phyloP scores from a whole-genome alignment of 2,113 vertebrate species.

The Onychorhynchus coronatus region DNA sequence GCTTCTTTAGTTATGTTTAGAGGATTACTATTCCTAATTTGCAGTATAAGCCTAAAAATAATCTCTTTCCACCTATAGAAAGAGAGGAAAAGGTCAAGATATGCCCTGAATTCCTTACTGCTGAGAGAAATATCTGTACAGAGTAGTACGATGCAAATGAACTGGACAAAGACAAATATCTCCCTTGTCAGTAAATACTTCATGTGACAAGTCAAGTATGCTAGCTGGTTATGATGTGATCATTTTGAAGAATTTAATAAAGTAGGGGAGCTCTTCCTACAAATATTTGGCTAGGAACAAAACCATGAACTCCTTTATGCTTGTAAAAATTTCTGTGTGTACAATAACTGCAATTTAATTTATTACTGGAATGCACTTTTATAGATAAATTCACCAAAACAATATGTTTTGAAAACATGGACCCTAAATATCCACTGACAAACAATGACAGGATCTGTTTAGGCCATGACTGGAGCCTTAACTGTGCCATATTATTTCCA shows the following conservation, averaged over 20 bases:
- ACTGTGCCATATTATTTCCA: not conserved
- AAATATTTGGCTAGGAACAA: not conserved
- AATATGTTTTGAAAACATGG: not conserved
- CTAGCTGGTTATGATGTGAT: not conserved
- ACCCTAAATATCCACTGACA: not conserved
- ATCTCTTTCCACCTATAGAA: not conserved
- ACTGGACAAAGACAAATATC: not conserved
- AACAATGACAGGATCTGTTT: not conserved
- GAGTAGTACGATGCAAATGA: not conserved
- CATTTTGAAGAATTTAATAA: not conserved
- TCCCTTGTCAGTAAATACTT: not conserved
- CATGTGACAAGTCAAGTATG: not conserved
- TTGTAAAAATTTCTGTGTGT: not conserved
- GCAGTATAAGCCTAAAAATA: not conserved
- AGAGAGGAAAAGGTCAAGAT: not conserved
- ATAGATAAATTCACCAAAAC: not conserved
- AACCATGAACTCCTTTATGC: not conserved
- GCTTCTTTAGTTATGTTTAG: not conserved
- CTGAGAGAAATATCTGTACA: not conserved
- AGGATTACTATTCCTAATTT: not conserved
- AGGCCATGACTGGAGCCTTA: not conserved
- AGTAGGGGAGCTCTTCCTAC: not conserved
- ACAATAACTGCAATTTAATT: not conserved
- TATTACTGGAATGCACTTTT: not conserved
- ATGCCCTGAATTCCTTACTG: not conserved